Conservation (phyloP, 2,113 vertebrate genomes). For the Nycticryphes semicollaris region DNA sequence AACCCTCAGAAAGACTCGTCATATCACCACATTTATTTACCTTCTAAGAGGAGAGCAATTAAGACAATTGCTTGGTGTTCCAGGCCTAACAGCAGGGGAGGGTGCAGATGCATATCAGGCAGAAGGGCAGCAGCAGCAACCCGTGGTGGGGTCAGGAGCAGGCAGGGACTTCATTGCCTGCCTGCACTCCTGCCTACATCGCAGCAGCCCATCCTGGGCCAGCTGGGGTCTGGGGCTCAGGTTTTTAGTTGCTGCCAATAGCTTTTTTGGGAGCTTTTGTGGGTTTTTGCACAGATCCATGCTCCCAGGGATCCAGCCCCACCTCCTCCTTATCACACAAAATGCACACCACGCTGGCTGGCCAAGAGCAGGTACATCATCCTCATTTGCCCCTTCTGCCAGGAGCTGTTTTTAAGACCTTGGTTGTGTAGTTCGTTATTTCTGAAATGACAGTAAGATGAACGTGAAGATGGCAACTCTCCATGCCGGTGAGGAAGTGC, state of each 20-base stretch:
- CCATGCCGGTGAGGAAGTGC: neutral
- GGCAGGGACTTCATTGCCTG: neutral
- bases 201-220: neutral
- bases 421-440: neutral
- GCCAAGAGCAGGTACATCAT: neutral
- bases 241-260: neutral
- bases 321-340: accelerated
- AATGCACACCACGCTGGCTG: accelerated
- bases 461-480: neutral
- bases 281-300: neutral
- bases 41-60: neutral
- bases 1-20: neutral
- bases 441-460: neutral
- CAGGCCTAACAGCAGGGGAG: neutral
- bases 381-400: accelerated
- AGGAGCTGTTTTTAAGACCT: neutral
- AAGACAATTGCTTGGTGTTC: neutral
- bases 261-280: neutral
- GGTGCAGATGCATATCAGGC: neutral
- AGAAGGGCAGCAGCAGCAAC: neutral
- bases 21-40: neutral
- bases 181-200: neutral
- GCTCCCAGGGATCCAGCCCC: neutral
- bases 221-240: neutral
- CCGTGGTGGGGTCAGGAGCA: accelerated